phyloP scores from a whole-genome alignment of 2,797 vertebrate species.

The Argya squamiceps region DNA sequence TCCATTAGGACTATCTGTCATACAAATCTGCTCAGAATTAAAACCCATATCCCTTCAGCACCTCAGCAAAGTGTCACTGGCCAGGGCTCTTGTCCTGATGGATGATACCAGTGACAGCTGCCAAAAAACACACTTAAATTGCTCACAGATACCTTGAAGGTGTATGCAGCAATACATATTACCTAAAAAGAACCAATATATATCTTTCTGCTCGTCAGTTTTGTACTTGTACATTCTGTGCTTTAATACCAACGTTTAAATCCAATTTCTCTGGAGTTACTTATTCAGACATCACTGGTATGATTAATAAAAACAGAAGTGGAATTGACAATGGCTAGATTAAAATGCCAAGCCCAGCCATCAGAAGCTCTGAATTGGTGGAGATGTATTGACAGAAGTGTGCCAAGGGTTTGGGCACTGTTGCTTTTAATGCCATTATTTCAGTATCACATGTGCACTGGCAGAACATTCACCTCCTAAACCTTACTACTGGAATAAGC shows the following conservation, averaged over 20 bases:
- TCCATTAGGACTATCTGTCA: background rate
- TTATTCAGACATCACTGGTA: constrained; percentile 6
- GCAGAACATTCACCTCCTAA: background rate
- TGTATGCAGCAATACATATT: constrained; percentile 28
- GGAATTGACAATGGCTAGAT: constrained; percentile 33
- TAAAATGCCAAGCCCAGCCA: background rate
- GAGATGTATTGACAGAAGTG: background rate
- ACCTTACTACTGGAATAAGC: background rate
- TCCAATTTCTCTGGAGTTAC: constrained; percentile 27
- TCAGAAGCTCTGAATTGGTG: background rate
- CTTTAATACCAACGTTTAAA: constrained; percentile 47
- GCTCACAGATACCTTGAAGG: constrained; percentile 63
- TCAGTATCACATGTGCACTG: background rate
- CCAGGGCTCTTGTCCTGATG: constrained; percentile 44
- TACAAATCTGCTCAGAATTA: constrained; percentile 63
- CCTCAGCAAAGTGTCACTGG: constrained; percentile 41
- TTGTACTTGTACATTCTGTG: background rate
- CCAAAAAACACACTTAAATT: constrained; percentile 54
- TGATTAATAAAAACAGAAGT: constrained; percentile 44
- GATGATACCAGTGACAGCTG: constrained; percentile 66
- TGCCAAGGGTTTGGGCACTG: background rate
- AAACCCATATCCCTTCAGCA: constrained; percentile 62
- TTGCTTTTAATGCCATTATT: background rate
- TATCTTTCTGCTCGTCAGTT: background rate
- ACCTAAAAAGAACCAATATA: constrained; percentile 15